Percentiles rank a stretch among this genome's conserved stretches.
Conservation (phyloP, 2,113 vertebrate species). For the Catharus minimus region DNA sequence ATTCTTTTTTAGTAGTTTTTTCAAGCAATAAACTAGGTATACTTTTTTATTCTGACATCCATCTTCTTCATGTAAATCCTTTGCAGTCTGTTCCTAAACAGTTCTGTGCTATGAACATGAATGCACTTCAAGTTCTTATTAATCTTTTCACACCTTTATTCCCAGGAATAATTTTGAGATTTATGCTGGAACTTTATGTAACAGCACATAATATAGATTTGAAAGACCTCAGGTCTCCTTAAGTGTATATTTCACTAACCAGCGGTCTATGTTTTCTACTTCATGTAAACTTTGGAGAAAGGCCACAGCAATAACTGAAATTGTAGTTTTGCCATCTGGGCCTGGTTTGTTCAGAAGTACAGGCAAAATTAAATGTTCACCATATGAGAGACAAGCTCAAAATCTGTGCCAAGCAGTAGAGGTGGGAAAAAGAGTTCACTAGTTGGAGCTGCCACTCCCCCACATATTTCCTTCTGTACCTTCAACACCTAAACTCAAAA, state of each 20-base stretch:
- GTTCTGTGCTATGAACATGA: background rate
- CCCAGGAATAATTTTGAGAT: background rate
- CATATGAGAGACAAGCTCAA: background rate
- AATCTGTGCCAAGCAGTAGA: background rate
- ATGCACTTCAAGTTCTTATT: background rate
- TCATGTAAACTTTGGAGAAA: background rate
- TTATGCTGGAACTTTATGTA: background rate
- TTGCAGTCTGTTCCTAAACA: background rate
- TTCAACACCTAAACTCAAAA: background rate
- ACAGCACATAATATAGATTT: background rate
- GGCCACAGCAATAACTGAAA: background rate
- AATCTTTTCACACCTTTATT: background rate
- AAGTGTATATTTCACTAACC: background rate
- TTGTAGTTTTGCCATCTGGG: background rate
- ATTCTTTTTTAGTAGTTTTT: background rate
- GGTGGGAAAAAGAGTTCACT: background rate
- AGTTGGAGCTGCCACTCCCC: background rate
- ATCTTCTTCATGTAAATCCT: constrained; percentile 11
- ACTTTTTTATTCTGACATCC: background rate
- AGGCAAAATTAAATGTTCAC: background rate
- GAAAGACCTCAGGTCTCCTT: background rate
- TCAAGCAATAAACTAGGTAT: background rate
- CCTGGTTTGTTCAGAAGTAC: background rate
- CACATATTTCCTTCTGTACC: background rate
- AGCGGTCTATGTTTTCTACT: background rate